Base-by-base conservation (phyloP, 2,113 vertebrate genomes). In the Coptodon rendalli region DNA sequence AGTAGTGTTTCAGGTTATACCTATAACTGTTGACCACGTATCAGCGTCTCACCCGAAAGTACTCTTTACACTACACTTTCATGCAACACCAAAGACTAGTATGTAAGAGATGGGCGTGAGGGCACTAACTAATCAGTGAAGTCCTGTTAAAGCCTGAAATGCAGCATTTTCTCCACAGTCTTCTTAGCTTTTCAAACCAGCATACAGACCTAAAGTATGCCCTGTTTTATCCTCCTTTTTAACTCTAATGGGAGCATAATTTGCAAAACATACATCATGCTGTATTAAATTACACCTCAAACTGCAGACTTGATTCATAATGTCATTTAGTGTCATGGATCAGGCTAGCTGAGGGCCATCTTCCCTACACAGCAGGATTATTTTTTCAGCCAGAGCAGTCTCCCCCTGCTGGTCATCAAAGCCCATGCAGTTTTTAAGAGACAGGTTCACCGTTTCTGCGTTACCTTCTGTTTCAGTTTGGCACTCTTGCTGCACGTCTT, bases 1-100 rank as follows among this genome's bases (percentile, higher is more conserved):
- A 6, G 38, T 40, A 45, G 66, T 27, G 45, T 13, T 73, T 73
- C 11, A 27, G 38, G 38, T 38, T 27, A 27, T 17, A 73, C 38
- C n/a, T 45, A 10, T 73, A 10, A 73, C 38, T 43, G 63, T 24
- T 73, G 38, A 73, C 12, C 13, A 16, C 66, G 45, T 73, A 45
- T 45, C 38, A 73, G 66, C 3, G 2, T 73, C 13, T 73, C 38
- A 43, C 22, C 13, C 0, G 8, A 45, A 73, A 45, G 22, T 40
- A 68, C 36, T 68, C 36, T 22, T 68, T 38, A 66, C 0, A n/a
- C 61, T 36, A 66, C 34, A 68, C 36, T 38, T 68, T 68, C 0
- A 71, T 71, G 63, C 36, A 22, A 22, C 63, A 40, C 12, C 63
- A 71, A 40, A 71, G n/a, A 71, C 36, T 14, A 66, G 12, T 59